Evolutionary conservation across 2,797 vertebrate species (phyloP).

Genomic region (Lutjanus argentimaculatus): DNA sequence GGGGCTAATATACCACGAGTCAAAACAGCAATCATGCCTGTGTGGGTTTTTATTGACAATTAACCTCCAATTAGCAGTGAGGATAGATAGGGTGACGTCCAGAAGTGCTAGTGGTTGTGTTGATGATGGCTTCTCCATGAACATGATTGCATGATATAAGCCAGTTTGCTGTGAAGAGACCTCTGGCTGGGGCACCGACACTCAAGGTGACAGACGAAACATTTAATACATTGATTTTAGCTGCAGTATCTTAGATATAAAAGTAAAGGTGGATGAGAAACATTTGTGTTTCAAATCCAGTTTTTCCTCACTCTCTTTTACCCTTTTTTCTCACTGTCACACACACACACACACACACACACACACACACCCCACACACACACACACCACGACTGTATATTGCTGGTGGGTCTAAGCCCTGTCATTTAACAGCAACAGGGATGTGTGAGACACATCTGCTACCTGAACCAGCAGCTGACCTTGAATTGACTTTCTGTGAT

Average conservation of each 20-base stretch:
- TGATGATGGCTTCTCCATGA: conserved; percentile 48
- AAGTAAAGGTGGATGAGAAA: conserved; percentile 36
- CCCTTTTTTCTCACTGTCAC: not conserved
- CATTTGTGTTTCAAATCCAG: conserved; percentile 21
- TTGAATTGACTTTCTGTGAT: conserved; percentile 83
- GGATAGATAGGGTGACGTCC: conserved; percentile 59
- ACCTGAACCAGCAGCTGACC: conserved; percentile 76
- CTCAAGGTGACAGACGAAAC: conserved; percentile 1
- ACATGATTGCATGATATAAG: conserved; percentile 49
- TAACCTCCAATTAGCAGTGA: conserved; percentile 72
- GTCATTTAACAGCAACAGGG: conserved; percentile 67
- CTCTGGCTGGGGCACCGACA: conserved; percentile 19
- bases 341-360: not conserved
- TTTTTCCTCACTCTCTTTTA: not conserved
- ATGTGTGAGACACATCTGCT: conserved; percentile 67
- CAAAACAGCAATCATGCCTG: conserved; percentile 62
- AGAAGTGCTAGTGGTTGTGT: conserved; percentile 45
- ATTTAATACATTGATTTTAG: conserved; percentile 29
- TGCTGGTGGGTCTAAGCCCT: conserved; percentile 50
- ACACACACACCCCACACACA: not conserved
- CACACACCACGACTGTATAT: conserved; percentile 29
- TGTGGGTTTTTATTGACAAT: conserved; percentile 70
- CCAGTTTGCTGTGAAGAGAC: conserved; percentile 41
- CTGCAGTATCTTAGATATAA: conserved; percentile 18
- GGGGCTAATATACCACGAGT: conserved; percentile 52